Evolutionary conservation across 2,888 invertebrate species (phyloP).

Genomic region (Drepanosiphum platanoidis): DNA sequence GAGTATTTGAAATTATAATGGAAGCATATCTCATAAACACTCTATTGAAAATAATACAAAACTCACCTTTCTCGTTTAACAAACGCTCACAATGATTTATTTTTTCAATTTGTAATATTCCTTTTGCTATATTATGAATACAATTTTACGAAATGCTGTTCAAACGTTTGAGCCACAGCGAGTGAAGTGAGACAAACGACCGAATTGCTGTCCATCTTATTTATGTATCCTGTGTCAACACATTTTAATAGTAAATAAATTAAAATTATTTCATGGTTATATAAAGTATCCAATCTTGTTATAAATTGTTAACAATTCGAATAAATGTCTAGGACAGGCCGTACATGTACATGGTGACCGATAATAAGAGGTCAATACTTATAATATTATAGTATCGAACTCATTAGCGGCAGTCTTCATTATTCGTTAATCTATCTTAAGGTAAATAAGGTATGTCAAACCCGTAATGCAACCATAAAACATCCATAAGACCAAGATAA

Average conservation of each 20-base stretch:
- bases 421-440: neutral
- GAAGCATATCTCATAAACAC: too few relatives aligned
- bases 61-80: too few relatives aligned
- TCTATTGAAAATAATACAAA: neutral
- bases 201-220: neutral
- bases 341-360: too few relatives aligned
- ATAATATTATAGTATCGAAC: neutral
- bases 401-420: neutral
- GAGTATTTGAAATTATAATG: too few relatives aligned
- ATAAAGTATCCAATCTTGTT: neutral
- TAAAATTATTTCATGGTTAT: neutral
- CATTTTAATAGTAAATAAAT: neutral
- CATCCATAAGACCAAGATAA: neutral
- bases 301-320: too few relatives aligned
- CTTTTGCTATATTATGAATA: neutral
- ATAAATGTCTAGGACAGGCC: too few relatives aligned
- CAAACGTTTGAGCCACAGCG: neutral
- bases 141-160: neutral
- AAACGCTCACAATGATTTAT: neutral
- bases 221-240: neutral
- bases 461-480: neutral
- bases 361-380: neutral
- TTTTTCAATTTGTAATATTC: neutral
- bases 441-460: slow-evolving; percentile 2
- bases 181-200: neutral